phyloP scores from a whole-genome alignment of 2,113 vertebrate species.

The Bombycilla garrulus region DNA sequence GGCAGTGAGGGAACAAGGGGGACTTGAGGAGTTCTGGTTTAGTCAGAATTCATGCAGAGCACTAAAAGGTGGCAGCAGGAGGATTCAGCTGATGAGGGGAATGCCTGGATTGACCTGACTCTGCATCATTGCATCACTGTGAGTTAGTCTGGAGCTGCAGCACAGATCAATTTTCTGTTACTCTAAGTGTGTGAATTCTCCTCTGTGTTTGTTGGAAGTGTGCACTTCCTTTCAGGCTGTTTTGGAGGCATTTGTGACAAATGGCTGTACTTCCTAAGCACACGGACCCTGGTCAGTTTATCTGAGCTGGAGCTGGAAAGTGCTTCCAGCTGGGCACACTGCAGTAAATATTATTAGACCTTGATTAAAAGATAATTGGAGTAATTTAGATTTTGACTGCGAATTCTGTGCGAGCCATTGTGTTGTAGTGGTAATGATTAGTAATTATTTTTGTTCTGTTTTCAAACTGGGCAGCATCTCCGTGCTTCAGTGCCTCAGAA shows the following conservation, averaged over 20 bases:
- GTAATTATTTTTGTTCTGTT: not conserved
- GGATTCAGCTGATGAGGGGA: not conserved
- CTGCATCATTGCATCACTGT: fast-evolving
- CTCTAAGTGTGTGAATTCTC: not conserved
- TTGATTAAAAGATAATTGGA: not conserved
- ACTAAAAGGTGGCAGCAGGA: not conserved
- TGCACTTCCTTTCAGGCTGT: not conserved
- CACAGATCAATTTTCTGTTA: not conserved
- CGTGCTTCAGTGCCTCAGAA: not conserved
- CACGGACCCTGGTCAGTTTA: not conserved
- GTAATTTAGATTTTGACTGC: not conserved
- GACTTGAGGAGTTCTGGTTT: not conserved
- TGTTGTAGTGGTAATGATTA: not conserved
- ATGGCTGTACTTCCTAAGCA: not conserved
- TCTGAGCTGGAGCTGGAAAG: not conserved
- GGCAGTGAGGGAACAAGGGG: not conserved
- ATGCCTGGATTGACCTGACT: not conserved
- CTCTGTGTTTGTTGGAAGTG: fast-evolving
- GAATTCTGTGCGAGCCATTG: not conserved
- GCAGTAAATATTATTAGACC: not conserved
- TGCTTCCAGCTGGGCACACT: not conserved
- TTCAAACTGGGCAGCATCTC: not conserved
- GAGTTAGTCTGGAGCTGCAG: not conserved
- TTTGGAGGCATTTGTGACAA: not conserved
- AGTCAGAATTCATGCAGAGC: not conserved